Conservation (phyloP, 2,113 vertebrate genomes). For the Myiagra hebetior region DNA sequence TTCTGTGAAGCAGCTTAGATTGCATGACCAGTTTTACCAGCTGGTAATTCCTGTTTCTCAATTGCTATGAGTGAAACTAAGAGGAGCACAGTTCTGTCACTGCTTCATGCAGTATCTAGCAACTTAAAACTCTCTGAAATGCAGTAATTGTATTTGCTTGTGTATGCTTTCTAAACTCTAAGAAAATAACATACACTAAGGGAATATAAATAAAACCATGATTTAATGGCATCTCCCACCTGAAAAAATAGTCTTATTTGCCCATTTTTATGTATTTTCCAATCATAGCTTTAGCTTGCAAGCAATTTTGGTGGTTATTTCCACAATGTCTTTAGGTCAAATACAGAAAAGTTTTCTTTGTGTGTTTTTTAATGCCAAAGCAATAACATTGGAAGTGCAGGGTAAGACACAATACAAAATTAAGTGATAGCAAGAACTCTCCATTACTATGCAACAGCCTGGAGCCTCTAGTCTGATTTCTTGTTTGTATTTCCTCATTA, state of each 20-base stretch:
- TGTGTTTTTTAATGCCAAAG: neutral
- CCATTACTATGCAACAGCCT: neutral
- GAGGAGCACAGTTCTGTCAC: neutral
- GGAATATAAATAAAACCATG: neutral
- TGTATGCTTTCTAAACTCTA: neutral
- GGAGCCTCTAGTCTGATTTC: neutral
- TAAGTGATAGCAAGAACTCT: neutral
- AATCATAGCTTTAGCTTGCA: neutral
- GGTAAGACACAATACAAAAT: neutral
- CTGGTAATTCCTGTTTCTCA: neutral
- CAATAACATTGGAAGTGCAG: neutral
- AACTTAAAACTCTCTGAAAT: neutral
- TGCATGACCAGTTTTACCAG: neutral
- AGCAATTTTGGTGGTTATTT: neutral
- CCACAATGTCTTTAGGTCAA: neutral
- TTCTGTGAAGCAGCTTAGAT: neutral
- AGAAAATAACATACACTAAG: neutral
- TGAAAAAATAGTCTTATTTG: neutral
- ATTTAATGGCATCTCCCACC: neutral
- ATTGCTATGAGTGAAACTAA: neutral
- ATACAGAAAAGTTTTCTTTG: neutral
- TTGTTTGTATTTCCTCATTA: neutral
- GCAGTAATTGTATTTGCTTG: neutral
- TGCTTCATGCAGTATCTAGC: neutral
- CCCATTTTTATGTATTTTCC: neutral